phyloP scores from a whole-genome alignment of 2,888 invertebrate species.

The Hyppa rectilinea region DNA sequence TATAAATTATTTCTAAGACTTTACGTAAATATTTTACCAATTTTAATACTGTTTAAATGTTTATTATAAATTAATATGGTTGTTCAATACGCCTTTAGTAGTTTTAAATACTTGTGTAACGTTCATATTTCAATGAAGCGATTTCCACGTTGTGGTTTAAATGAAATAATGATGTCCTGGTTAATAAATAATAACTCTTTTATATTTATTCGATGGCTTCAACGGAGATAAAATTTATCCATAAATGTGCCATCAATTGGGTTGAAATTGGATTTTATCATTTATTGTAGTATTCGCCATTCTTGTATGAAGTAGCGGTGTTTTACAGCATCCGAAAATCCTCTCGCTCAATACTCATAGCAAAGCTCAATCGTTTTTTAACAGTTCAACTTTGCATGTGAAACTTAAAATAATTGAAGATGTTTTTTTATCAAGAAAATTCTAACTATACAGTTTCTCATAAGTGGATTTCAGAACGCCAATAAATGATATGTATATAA shows the following conservation, averaged over 20 bases:
- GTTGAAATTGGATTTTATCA: conserved; percentile 6
- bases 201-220: conserved; percentile 19
- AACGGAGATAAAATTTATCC: not conserved
- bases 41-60: too few relatives aligned
- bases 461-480: not conserved
- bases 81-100: not conserved
- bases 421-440: not conserved
- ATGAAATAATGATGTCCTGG: conserved; percentile 26
- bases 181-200: conserved; percentile 21
- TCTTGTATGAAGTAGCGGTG: not conserved
- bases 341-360: not conserved
- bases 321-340: not conserved
- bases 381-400: not conserved
- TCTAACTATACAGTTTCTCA: not conserved
- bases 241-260: not conserved
- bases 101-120: conserved; percentile 6
- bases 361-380: not conserved
- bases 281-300: not conserved
- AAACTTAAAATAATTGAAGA: not conserved
- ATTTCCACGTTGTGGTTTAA: conserved; percentile 35
- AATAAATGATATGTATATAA: not conserved
- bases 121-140: conserved; percentile 15
- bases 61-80: too few relatives aligned
- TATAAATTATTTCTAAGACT: too few relatives aligned
- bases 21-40: too few relatives aligned